Base-by-base conservation (phyloP, 1,140 invertebrate species). In the Aplysia californica region DNA sequence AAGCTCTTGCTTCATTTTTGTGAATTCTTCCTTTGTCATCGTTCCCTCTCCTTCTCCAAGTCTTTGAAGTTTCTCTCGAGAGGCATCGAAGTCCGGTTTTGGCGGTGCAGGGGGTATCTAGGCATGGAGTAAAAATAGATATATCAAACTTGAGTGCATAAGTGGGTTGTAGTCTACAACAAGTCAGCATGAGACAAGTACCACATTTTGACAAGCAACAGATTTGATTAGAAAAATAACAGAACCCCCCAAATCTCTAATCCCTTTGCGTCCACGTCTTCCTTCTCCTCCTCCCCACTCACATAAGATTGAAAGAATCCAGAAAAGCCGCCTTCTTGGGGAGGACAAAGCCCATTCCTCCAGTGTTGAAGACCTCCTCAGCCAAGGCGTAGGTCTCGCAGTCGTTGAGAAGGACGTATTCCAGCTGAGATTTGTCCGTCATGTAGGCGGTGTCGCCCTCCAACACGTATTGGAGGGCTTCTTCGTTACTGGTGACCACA, bases 1-100 rank as follows among this genome's bases (percentile, higher is more conserved):
- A 39, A 99, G 90, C 91, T 99, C 98, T 87, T 98, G 96, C 90
- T 99, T 99, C 97, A 99, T 99, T 92, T 99, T 99, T 35, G 94
- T 94, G 90, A 99, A 99, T 91, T 99, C 98, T 89, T 99, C 98
- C 86, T 97, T 95, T 0, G 98, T 99, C 94, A 99, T 97, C 26
- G 96, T 97, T 4, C 97, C 97, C 91, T 99, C 98, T 10, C 97
- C 97, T 90, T 99, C 98, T 0, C 98, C 97, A 23, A 99, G 91
- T 83, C 97, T 95, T 88, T 99, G 97, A 23, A 99, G 90, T 88
- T 99, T 99, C 88, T 99, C 98, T 41, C 98, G 92, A 0, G 98
- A 99, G 3, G 97, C 96, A 93, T 99, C 98, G 91, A 99, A 99
- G 90, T 99, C 98, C 41, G 98, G 98, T 80, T 95, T 91, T 15